These are phyloP conservation scores for Megaptera novaeangliae DNA, from an alignment of 2,113 vertebrate genomes.

Conservation along the genomic window DNA sequence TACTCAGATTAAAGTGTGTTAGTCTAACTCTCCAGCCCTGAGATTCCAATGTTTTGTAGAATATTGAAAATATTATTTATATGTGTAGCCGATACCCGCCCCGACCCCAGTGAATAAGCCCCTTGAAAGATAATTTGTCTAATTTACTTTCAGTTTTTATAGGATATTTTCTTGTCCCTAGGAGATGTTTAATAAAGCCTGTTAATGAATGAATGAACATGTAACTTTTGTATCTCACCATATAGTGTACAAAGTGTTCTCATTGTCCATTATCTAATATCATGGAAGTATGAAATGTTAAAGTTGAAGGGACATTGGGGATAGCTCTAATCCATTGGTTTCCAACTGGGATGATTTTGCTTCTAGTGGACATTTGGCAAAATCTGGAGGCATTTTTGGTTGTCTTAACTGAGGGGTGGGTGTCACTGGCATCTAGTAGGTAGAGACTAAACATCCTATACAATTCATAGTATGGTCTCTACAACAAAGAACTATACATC, in stretches of 20 bases:
- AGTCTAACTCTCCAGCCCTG: not conserved
- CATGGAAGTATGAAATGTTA: not conserved
- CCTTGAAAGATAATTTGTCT: not conserved
- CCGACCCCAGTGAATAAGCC: not conserved
- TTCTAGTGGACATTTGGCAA: not conserved
- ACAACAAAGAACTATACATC: not conserved
- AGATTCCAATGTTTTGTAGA: not conserved
- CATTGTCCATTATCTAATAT: not conserved
- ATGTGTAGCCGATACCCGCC: not conserved
- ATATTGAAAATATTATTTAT: slow-evolving; percentile 22
- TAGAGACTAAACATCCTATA: not conserved
- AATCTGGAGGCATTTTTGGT: not conserved
- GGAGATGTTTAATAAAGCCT: not conserved
- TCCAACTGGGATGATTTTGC: not conserved
- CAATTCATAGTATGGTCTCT: not conserved
- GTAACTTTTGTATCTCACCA: not conserved
- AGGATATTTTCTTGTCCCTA: not conserved
- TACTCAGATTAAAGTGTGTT: not conserved
- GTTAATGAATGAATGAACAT: not conserved
- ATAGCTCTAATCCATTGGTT: not conserved
- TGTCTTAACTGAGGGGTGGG: not conserved
- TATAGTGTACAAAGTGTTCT: not conserved
- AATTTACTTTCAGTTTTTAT: not conserved
- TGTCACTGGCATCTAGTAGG: not conserved
- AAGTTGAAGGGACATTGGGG: not conserved